phyloP scores from a whole-genome alignment of 1,140 invertebrate species.

The Hermatobates lingyangjiaoensis region DNA sequence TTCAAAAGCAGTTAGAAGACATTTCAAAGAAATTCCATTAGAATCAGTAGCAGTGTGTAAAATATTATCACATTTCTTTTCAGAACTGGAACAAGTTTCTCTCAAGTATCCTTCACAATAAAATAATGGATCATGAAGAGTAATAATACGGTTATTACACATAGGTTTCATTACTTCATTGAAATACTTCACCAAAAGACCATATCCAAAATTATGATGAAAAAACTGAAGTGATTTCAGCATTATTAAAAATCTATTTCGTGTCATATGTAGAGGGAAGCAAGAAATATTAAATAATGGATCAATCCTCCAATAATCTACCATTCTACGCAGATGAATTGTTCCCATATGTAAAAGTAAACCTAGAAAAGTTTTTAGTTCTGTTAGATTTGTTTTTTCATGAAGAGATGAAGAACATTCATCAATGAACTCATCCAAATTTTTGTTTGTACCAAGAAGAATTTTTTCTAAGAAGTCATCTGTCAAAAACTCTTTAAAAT shows the following conservation, averaged over 20 bases:
- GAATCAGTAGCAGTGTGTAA: too few species aligned
- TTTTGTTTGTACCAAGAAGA: too few species aligned
- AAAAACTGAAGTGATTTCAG: constrained; percentile 18
- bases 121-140: background rate
- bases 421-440: too few species aligned
- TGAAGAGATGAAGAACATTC: too few species aligned
- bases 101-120: background rate
- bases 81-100: background rate
- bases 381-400: constrained; percentile 14
- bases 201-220: background rate
- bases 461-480: too few species aligned
- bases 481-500: too few species aligned
- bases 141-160: background rate
- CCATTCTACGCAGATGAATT: constrained; percentile 17
- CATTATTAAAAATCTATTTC: constrained; percentile 20
- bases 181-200: background rate
- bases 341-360: constrained; percentile 22
- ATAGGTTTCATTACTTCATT: background rate
- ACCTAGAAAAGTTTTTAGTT: constrained; percentile 21
- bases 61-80: background rate
- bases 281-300: constrained; percentile 16
- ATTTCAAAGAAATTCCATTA: too few species aligned
- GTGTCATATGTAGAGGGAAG: constrained; percentile 18
- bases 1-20: too few species aligned
- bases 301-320: constrained; percentile 22